Percentiles rank a stretch among this genome's conserved stretches.
These are phyloP conservation scores for Odontomachus brunneus DNA, from an alignment of 1,140 invertebrate genomes.

Conservation along the genomic window DNA sequence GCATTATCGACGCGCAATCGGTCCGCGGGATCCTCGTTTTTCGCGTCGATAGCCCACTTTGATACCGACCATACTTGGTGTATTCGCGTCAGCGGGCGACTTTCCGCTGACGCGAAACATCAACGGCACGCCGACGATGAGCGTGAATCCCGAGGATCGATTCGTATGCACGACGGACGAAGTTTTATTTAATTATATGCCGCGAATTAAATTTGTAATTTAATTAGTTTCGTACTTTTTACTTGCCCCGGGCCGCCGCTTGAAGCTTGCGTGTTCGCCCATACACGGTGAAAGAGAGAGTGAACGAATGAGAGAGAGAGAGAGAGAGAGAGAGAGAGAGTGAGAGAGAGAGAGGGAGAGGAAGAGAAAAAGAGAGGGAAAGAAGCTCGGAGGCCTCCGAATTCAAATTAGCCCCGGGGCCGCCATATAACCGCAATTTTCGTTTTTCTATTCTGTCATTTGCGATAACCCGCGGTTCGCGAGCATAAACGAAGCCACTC, in stretches of 20 bases:
- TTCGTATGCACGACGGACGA: constrained; percentile 33
- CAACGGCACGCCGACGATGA: neutral
- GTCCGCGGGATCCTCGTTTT: neutral
- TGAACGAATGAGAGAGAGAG: neutral
- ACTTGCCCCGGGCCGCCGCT: constrained; percentile 60
- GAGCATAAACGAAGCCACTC: constrained; percentile 43
- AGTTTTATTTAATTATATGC: constrained; percentile 72
- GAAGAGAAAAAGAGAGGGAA: no score
- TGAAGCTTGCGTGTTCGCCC: constrained; percentile 67
- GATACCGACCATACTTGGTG: neutral
- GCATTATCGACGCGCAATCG: neutral
- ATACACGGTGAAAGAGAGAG: constrained; percentile 60
- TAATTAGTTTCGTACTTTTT: constrained; percentile 75
- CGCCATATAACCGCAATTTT: constrained; percentile 61
- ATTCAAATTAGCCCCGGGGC: constrained; percentile 69
- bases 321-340: no score
- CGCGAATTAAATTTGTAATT: constrained; percentile 74
- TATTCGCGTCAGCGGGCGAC: neutral
- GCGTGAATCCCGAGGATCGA: constrained; percentile 30
- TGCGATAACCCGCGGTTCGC: constrained; percentile 58
- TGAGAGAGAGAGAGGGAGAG: constrained; percentile 24
- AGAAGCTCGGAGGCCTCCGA: constrained; percentile 50
- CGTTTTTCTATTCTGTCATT: constrained; percentile 72
- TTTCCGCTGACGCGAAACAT: neutral
- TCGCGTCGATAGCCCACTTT: neutral